phyloP scores from a whole-genome alignment of 2,888 invertebrate species.

The Rambutsinella grinnellia region DNA sequence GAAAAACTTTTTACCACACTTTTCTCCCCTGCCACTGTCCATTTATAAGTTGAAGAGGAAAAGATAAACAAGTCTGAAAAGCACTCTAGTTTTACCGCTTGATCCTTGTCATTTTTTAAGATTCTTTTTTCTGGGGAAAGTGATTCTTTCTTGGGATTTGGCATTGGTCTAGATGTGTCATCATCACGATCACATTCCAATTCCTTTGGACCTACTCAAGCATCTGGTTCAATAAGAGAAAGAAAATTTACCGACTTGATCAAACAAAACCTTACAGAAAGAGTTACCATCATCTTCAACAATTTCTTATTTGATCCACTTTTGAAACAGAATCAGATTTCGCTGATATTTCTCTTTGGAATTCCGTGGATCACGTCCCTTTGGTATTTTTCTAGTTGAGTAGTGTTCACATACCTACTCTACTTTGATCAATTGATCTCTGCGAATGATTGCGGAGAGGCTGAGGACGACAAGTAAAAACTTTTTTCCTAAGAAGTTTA shows the following conservation, averaged over 20 bases:
- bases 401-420: not conserved
- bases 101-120: not conserved
- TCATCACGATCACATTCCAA: not conserved
- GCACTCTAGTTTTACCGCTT: not conserved
- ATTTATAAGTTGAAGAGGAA: no score
- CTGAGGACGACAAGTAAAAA: not conserved
- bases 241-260: no score
- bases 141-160: not conserved
- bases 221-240: no score
- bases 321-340: not conserved
- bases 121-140: not conserved
- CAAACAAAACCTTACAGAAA: no score
- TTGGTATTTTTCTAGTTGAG: not conserved
- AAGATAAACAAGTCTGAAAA: not conserved
- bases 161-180: not conserved
- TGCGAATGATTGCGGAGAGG: not conserved
- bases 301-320: not conserved
- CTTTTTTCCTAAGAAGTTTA: constrained; percentile 18
- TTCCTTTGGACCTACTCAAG: no score
- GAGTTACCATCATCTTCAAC: not conserved
- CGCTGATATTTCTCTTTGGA: not conserved
- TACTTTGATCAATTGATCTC: not conserved
- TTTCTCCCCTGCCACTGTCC: no score
- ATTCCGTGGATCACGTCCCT: not conserved
- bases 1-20: constrained; percentile 12